Evolutionary conservation across 2,113 vertebrate species (phyloP).

Genomic region (Orycteropus afer): DNA sequence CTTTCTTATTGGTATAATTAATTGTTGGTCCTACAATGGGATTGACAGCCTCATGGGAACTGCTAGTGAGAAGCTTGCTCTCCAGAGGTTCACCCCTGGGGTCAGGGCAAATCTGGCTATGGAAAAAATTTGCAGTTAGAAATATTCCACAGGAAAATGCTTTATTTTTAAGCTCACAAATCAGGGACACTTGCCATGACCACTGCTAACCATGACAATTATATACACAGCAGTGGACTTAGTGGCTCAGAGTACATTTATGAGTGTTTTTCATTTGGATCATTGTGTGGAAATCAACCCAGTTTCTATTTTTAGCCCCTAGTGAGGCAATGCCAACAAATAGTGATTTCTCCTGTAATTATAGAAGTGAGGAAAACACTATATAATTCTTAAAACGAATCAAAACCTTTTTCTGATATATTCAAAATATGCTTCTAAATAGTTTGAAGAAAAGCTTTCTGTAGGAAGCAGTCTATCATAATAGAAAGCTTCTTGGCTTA

Average conservation of each 20-base stretch:
- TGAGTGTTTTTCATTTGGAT: conserved; percentile 51
- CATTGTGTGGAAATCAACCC: conserved; percentile 40
- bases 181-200: not conserved
- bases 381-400: conserved; percentile 33
- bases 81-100: conserved; percentile 4
- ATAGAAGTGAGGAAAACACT: not conserved
- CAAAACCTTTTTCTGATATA: not conserved
- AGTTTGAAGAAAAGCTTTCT: not conserved
- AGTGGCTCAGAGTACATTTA: not conserved
- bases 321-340: conserved; percentile 35
- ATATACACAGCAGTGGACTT: not conserved
- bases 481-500: not conserved
- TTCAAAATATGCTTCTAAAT: not conserved
- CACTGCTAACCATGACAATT: not conserved
- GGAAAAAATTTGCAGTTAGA: conserved; percentile 28
- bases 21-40: not conserved
- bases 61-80: not conserved
- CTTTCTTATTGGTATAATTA: conserved; percentile 48
- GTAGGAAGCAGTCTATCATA: not conserved
- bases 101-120: conserved; percentile 45
- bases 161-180: conserved; percentile 40
- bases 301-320: not conserved
- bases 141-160: conserved; percentile 54
- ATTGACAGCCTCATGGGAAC: not conserved
- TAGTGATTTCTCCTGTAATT: conserved; percentile 9